Conservation (phyloP, 2,888 invertebrate species). For the Drosophila lacicola region DNA sequence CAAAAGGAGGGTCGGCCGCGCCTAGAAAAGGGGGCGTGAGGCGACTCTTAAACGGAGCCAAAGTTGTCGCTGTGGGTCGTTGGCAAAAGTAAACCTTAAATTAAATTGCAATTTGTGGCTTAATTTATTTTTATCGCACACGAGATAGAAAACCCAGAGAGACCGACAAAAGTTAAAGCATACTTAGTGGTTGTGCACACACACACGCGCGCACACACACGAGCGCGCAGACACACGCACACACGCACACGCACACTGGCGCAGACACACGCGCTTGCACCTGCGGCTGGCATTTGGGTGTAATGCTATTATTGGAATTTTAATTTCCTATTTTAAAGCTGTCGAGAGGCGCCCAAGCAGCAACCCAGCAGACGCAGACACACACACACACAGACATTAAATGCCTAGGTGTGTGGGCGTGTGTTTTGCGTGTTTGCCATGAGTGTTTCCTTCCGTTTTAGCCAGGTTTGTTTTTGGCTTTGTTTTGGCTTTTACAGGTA, state of each 20-base stretch:
- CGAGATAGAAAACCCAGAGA: constrained; percentile 38
- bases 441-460: constrained; percentile 65
- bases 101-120: constrained; percentile 79
- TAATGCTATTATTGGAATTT: constrained; percentile 77
- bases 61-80: constrained; percentile 27
- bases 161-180: constrained; percentile 53
- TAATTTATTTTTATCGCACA: constrained; percentile 76
- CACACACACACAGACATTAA: constrained; percentile 45
- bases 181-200: constrained; percentile 64
- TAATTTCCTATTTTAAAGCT: constrained; percentile 78
- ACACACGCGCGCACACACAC: constrained; percentile 13
- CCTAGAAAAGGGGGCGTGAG: background rate
- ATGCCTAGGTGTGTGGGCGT: constrained; percentile 20
- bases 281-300: constrained; percentile 27
- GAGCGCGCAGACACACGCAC: constrained; percentile 15
- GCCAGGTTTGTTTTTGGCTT: constrained; percentile 37
- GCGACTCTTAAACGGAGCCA: constrained; percentile 15
- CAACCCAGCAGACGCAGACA: constrained; percentile 16
- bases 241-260: constrained; percentile 16
- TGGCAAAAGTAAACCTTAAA: constrained; percentile 72
- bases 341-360: constrained; percentile 33
- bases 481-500: constrained; percentile 52
- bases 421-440: constrained; percentile 26
- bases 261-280: constrained; percentile 21
- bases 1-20: constrained; percentile 17